phyloP scores from a whole-genome alignment of 2,888 invertebrate species.

The Lutraria lutraria region DNA sequence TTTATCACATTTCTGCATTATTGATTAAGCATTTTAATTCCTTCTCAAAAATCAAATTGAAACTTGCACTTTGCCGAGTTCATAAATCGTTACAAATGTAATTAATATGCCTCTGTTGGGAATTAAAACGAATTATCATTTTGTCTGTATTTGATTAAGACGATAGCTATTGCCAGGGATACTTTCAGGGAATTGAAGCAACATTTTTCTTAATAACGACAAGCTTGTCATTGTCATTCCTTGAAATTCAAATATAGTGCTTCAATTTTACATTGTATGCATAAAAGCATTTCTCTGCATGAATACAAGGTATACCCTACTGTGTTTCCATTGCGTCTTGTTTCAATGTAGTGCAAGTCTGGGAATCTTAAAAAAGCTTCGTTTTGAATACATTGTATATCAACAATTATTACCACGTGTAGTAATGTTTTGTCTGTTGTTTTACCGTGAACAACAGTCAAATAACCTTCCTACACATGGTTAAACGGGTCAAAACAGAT shows the following conservation, averaged over 20 bases:
- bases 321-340: too few species aligned
- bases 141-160: constrained; percentile 38
- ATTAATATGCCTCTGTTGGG: constrained; percentile 25
- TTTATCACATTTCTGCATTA: constrained; percentile 21
- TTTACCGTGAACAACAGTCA: too few species aligned
- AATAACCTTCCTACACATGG: too few species aligned
- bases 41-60: constrained; percentile 19
- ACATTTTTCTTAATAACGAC: constrained; percentile 18
- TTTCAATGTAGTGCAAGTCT: too few species aligned
- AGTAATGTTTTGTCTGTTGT: too few species aligned
- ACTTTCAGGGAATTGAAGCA: constrained; percentile 23
- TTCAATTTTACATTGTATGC: background rate
- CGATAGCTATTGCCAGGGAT: constrained; percentile 20
- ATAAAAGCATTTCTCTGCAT: too few species aligned
- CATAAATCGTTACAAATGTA: constrained; percentile 43
- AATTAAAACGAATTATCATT: constrained; percentile 31
- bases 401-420: too few species aligned
- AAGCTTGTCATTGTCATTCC: constrained; percentile 17
- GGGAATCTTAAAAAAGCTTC: too few species aligned
- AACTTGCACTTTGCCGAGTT: constrained; percentile 27
- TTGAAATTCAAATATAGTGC: background rate
- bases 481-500: too few species aligned
- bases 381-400: too few species aligned
- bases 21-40: constrained; percentile 28
- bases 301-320: too few species aligned